Base-by-base conservation (phyloP, 2,888 invertebrate species). In the Microchrysa polita region DNA sequence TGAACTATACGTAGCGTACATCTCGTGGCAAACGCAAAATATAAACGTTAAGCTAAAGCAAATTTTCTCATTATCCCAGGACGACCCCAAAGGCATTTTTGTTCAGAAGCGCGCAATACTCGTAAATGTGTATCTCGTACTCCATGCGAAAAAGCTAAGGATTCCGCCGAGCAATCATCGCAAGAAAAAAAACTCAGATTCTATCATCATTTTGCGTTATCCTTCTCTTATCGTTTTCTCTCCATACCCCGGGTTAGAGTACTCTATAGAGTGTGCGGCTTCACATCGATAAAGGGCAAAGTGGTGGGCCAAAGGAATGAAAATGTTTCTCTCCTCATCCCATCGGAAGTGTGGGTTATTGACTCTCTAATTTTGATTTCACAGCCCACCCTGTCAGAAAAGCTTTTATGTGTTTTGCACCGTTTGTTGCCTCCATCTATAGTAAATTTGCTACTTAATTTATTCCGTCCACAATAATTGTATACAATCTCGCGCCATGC, bases 381-480 rank as follows among this genome's bases (percentile, higher is more conserved):
- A 48, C n/a, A n/a, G n/a, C n/a, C 72, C 67, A 23, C 44, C 20
- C n/a, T n/a, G 27, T 34, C 27, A 22, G 48, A 73, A n/a, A n/a
- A n/a, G n/a, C 74, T 73, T 73, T 73, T 67, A 74, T 76, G 72
- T 78, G n/a, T n/a, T n/a, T n/a, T n/a, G 76, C 76, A 76, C 73
- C 77, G 77, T 76, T 77, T 77, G 65, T 75, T 76, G 75, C 67
- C 77, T 77, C 77, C 76, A 77, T 77, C 78, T n/a, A 76, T 78
- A 77, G 77, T 78, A 77, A 78, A 78, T 78, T 78, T 78, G 77
- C 78, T 77, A 77, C 77, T 78, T 78, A 78, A 78, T 77, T 78
- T 78, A 78, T 77, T 78, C 77, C 77, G 77, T 78, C 78, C 76
- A 78, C 76, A 77, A 77, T 78, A 78, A 78, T 78, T 78, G 77